Evolutionary conservation across 2,888 invertebrate species (phyloP).

Genomic region (Leptarthrus brevirostris): DNA sequence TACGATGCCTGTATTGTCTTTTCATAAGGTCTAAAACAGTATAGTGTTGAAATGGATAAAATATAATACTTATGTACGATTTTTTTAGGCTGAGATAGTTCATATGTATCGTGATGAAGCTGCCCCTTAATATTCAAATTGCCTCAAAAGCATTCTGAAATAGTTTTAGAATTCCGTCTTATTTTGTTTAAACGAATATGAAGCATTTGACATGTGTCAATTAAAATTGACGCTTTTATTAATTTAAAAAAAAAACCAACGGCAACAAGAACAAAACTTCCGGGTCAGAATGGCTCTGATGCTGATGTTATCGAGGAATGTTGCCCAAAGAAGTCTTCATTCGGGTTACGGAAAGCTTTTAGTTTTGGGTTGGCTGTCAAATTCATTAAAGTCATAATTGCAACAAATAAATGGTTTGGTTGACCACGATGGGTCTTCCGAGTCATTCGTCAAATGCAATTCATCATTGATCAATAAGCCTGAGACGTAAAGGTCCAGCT

Average conservation of each 20-base stretch:
- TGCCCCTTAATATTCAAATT: no score
- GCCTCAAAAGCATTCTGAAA: no score
- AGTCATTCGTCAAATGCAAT: constrained; percentile 32
- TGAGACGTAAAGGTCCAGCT: constrained; percentile 3
- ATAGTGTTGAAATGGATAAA: no score
- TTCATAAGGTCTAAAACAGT: no score
- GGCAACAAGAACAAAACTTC: no score
- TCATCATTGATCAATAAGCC: constrained; percentile 26
- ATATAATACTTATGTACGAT: no score
- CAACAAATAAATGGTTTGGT: constrained; percentile 11
- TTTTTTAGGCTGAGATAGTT: no score
- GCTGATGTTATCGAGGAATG: background rate
- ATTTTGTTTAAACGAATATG: no score
- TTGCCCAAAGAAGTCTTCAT: constrained; percentile 3
- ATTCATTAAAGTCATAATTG: constrained; percentile 22
- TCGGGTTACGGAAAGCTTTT: background rate
- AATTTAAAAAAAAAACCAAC: no score
- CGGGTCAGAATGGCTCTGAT: background rate
- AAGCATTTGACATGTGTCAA: background rate
- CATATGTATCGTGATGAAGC: no score
- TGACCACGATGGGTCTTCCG: constrained; percentile 1
- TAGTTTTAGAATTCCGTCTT: no score
- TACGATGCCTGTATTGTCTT: no score
- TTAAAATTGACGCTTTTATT: background rate
- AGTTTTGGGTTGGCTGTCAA: background rate